These are phyloP conservation scores for Dinomys branickii DNA, from an alignment of 2,113 vertebrate genomes.

Conservation along the genomic window DNA sequence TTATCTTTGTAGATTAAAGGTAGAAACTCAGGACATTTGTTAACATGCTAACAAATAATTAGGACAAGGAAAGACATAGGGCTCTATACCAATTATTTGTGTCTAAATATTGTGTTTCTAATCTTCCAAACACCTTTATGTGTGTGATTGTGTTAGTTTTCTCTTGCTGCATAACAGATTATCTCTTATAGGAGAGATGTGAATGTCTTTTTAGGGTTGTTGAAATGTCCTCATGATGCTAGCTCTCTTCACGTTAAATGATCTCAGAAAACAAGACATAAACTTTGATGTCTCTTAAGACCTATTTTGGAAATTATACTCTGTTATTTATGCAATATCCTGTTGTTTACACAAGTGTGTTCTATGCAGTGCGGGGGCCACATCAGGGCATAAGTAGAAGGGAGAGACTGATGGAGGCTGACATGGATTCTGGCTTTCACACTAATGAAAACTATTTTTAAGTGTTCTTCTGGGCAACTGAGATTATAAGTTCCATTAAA, in stretches of 20 bases:
- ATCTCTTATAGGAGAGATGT: neutral
- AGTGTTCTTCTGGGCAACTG: neutral
- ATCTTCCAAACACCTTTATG: neutral
- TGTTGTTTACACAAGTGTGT: neutral
- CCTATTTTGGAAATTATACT: neutral
- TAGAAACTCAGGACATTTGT: neutral
- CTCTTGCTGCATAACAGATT: neutral
- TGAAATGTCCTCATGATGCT: neutral
- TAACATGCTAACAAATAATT: neutral
- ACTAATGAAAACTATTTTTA: neutral
- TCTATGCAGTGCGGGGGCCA: neutral
- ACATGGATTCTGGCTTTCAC: neutral
- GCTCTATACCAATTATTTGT: neutral
- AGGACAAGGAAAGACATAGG: neutral
- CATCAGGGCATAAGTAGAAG: too few species aligned
- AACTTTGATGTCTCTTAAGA: neutral
- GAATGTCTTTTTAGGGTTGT: neutral
- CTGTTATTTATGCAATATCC: neutral
- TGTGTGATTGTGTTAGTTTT: slow-evolving; percentile 6
- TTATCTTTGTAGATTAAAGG: neutral
- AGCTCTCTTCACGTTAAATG: neutral
- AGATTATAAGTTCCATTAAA: neutral
- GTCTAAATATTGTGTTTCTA: neutral
- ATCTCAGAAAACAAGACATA: neutral
- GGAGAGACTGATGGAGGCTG: neutral